Evolutionary conservation across 1,140 invertebrate genomes (phyloP).

Genomic region (Trichogramma pretiosum): DNA sequence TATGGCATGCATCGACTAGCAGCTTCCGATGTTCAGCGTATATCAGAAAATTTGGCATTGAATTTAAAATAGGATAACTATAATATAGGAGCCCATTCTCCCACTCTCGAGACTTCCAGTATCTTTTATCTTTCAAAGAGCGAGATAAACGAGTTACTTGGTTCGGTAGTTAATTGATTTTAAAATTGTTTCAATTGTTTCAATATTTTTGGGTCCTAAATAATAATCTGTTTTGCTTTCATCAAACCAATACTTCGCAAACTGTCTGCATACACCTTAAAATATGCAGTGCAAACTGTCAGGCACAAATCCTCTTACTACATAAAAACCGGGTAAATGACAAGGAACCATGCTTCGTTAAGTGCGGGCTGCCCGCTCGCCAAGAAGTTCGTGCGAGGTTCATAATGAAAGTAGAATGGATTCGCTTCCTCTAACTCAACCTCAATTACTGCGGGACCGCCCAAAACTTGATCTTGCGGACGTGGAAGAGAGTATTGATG

Average conservation of each 20-base stretch:
- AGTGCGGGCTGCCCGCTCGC: too few relatives aligned
- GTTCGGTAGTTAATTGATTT: constrained; percentile 9
- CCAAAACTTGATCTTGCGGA: too few relatives aligned
- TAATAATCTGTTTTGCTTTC: neutral
- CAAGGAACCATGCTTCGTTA: too few relatives aligned
- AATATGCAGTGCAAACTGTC: constrained; percentile 3
- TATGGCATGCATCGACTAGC: constrained; percentile 9
- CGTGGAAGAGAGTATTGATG: too few relatives aligned
- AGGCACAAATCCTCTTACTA: constrained; percentile 4
- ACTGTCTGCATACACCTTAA: constrained; percentile 1
- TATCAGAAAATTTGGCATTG: neutral
- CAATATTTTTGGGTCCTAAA: neutral
- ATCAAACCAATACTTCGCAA: constrained; percentile 5
- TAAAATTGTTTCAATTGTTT: neutral
- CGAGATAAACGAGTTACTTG: constrained; percentile 15
- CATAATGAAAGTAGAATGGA: too few relatives aligned
- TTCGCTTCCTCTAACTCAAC: too few relatives aligned
- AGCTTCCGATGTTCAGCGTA: constrained; percentile 13
- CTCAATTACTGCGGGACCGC: too few relatives aligned
- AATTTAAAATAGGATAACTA: constrained; percentile 8
- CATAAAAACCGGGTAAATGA: constrained; percentile 1
- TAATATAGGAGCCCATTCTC: constrained; percentile 18
- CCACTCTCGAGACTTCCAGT: constrained; percentile 16
- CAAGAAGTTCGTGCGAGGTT: too few relatives aligned
- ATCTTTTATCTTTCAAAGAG: neutral